Evolutionary conservation across 2,113 vertebrate genomes (phyloP).

Genomic region (Xiphias gladius): DNA sequence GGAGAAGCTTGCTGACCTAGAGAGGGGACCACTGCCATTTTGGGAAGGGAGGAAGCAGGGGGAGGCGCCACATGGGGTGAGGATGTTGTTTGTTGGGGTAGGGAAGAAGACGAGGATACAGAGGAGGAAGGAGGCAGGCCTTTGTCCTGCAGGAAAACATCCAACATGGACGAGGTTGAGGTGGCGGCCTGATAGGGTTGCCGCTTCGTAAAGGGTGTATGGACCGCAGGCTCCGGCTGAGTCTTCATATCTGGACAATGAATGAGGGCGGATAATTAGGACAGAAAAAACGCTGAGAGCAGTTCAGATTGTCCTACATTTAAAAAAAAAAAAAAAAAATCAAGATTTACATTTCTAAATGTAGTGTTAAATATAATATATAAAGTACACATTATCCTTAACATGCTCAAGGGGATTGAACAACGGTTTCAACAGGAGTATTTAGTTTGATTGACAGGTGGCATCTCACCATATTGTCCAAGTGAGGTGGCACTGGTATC

Average conservation of each 20-base stretch:
- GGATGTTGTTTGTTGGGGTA: slow-evolving; percentile 83
- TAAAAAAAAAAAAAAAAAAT: too few relatives aligned
- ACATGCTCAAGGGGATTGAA: neutral
- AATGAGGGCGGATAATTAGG: neutral
- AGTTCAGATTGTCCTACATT: neutral
- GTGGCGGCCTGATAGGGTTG: slow-evolving; percentile 90
- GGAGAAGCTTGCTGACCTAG: slow-evolving; percentile 90
- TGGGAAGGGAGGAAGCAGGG: slow-evolving; percentile 85
- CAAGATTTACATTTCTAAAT: neutral
- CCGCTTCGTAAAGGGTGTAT: slow-evolving; percentile 92
- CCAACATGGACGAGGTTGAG: slow-evolving; percentile 91
- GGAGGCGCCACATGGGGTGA: slow-evolving; percentile 82
- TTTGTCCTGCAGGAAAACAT: slow-evolving; percentile 96
- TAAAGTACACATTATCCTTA: neutral
- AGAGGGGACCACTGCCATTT: slow-evolving; percentile 84
- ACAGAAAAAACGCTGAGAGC: neutral
- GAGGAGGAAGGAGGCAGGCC: slow-evolving; percentile 75
- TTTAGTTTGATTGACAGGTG: neutral
- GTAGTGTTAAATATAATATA: too few relatives aligned
- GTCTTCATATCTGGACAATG: slow-evolving; percentile 89
- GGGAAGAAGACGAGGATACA: slow-evolving; percentile 73
- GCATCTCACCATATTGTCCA: slow-evolving; percentile 92
- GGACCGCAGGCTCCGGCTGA: slow-evolving; percentile 87
- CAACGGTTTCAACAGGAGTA: neutral
- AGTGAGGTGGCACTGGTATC: slow-evolving; percentile 89